Evolutionary conservation across 2,113 vertebrate species (phyloP).

Genomic region (Triplophysa rosa): DNA sequence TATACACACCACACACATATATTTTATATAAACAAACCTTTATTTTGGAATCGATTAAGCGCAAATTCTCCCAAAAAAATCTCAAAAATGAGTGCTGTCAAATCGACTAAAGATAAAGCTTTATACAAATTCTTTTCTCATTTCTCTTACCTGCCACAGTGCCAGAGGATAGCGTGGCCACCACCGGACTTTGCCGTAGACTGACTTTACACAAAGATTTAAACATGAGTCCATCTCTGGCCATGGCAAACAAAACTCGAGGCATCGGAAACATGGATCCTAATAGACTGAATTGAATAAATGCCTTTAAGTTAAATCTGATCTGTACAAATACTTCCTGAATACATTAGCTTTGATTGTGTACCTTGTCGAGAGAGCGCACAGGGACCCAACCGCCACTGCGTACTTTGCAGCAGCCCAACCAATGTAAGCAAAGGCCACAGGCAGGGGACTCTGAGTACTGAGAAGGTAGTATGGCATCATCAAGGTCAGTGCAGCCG

Average conservation of each 20-base stretch:
- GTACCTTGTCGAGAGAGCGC: constrained; percentile 79
- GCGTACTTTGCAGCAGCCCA: constrained; percentile 79
- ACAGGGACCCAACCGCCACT: constrained; percentile 78
- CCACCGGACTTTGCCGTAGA: constrained; percentile 74
- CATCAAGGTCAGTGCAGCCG: constrained; percentile 86
- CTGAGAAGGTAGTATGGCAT: constrained; percentile 84
- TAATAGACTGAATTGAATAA: constrained; percentile 73
- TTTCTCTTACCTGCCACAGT: constrained; percentile 74
- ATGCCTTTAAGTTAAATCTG: not conserved
- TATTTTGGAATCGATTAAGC: no score
- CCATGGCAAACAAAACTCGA: constrained; percentile 88
- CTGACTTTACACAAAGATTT: constrained; percentile 76
- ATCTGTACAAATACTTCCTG: not conserved
- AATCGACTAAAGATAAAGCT: not conserved
- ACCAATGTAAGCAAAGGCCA: constrained; percentile 77
- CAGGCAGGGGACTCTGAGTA: constrained; percentile 77
- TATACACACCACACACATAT: no score
- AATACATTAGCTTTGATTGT: not conserved
- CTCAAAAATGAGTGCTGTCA: not conserved
- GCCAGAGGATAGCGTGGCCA: constrained; percentile 81
- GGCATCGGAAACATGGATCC: constrained; percentile 90
- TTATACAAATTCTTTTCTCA: not conserved
- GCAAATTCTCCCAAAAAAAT: no score
- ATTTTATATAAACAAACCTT: no score
- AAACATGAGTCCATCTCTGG: constrained; percentile 83